Evolutionary conservation across 2,113 vertebrate species (phyloP), one percentile per base, ranked within the genome.

Genomic region (Rhynchopsitta pachyrhyncha): DNA sequence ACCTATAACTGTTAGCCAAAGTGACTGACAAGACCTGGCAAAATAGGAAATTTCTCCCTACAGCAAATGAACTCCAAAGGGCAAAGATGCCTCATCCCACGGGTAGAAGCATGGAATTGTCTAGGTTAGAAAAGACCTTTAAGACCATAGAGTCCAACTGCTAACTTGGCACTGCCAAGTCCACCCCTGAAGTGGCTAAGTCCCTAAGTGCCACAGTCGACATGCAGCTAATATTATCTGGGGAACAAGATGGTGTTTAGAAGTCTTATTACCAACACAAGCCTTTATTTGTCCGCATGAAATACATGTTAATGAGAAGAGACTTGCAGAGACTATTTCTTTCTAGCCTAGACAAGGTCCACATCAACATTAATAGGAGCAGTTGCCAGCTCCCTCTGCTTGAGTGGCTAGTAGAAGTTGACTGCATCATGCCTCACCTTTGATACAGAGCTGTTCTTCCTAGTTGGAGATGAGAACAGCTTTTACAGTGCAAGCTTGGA

Each of bases 381-480:
- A 33, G 46, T 22, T 86, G 57, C 53, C 63, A 83, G 64, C 50
- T 92, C 22, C 49, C 35, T 22, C 42, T 59, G 86, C 55, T 24
- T 13, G 25, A 12, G 49, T 82, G 95, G 86, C 91, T 52, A 10
- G 23, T 83, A 66, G 90, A 77, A 97, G 86, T 69, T 69, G 85
- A 29, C 68, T 80, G 55, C 49, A 67, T 55, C 1, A 1, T 78
- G 79, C 75, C 74, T 90, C 82, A 70, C 87, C 87, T 93, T 96
- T 96, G 84, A 86, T 86, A 79, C 63, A 74, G 74, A 69, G 59
- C 0, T 2, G 82, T 71, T 94, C 79, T 81, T 90, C 84, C 71
- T 70, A 9, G 90, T 7, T 88, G 93, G 85, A 81, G 78, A 87
- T 88, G 68, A 83, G 93, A 90, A 68, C 71, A 59, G 92, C 88